A percentile compares a stretch with the other conserved stretches of the same genome.
Conservation (phyloP, 2,113 vertebrate genomes). For the Clinocottus analis region DNA sequence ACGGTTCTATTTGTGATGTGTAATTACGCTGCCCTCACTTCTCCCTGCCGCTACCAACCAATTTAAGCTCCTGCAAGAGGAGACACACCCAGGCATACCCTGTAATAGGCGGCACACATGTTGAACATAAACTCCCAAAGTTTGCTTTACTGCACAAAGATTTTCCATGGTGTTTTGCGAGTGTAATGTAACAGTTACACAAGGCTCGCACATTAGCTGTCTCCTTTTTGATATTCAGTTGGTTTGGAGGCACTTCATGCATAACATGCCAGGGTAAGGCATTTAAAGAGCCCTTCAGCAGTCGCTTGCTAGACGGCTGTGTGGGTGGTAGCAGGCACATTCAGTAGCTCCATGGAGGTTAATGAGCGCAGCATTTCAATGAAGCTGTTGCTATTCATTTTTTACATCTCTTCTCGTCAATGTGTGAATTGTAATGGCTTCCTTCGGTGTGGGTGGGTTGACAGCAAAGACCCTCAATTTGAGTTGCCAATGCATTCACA, state of each 20-base stretch:
- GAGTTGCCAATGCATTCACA: conserved; percentile 53
- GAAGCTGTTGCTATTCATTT: conserved; percentile 70
- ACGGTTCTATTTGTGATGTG: conserved; percentile 73
- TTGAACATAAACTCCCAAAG: conserved; percentile 23
- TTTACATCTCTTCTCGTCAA: conserved; percentile 69
- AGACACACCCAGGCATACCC: conserved; percentile 72
- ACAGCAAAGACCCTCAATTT: conserved; percentile 64
- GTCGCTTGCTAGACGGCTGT: conserved; percentile 70
- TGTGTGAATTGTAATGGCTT: conserved; percentile 77
- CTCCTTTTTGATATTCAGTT: conserved; percentile 61
- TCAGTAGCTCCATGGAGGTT: conserved; percentile 74
- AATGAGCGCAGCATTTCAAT: conserved; percentile 74
- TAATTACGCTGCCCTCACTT: conserved; percentile 75
- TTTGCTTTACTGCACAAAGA: conserved; percentile 10
- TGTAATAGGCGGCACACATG: conserved; percentile 56
- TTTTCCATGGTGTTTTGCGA: conserved; percentile 1
- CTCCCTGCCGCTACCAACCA: conserved; percentile 57
- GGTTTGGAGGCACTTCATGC: conserved; percentile 52
- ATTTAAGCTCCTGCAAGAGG: conserved; percentile 65
- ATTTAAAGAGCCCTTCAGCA: conserved; percentile 69
- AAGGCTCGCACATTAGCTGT: conserved; percentile 46
- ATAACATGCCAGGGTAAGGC: conserved; percentile 43
- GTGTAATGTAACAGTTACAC: conserved; percentile 31
- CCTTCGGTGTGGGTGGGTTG: conserved; percentile 76
- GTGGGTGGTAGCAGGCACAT: conserved; percentile 74